A percentile compares a stretch with the other conserved stretches of the same genome.
phyloP scores from a whole-genome alignment of 2,113 vertebrate genomes.

The Proteles cristata region DNA sequence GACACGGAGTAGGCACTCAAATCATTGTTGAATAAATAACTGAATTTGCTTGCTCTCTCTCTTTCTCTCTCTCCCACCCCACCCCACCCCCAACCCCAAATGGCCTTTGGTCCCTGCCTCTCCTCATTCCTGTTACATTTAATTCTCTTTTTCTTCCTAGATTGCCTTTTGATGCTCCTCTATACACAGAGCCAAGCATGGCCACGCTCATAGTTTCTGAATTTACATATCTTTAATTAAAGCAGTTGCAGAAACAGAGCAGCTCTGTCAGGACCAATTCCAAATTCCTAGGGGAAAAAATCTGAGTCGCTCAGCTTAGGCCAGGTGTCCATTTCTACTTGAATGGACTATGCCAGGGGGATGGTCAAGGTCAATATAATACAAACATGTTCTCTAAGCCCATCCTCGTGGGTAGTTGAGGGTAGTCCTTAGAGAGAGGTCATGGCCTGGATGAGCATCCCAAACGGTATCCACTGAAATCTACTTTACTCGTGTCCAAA shows the following conservation, averaged over 20 bases:
- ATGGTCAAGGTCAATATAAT: not conserved
- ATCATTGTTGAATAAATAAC: not conserved
- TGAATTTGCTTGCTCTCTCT: not conserved
- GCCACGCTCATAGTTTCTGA: not conserved
- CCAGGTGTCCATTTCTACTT: not conserved
- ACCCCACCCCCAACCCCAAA: not conserved
- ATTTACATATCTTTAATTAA: conserved; percentile 59
- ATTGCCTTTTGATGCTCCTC: not conserved
- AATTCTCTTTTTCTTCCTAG: conserved; percentile 29
- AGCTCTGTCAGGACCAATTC: conserved; percentile 40
- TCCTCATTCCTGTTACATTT: not conserved
- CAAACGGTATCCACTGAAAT: not conserved
- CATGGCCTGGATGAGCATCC: not conserved
- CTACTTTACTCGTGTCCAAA: not conserved
- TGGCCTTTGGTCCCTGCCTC: not conserved
- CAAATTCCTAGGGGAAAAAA: conserved; percentile 38
- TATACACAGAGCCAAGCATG: conserved; percentile 4
- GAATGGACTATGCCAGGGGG: not conserved
- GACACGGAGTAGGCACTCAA: not conserved
- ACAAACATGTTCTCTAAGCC: not conserved
- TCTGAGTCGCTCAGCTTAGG: not conserved
- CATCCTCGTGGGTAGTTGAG: not conserved
- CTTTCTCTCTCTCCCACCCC: not conserved
- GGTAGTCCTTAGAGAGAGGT: not conserved
- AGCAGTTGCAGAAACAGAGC: not conserved